Evolutionary conservation across 1,140 invertebrate species (phyloP).

Genomic region (Ooceraea biroi): DNA sequence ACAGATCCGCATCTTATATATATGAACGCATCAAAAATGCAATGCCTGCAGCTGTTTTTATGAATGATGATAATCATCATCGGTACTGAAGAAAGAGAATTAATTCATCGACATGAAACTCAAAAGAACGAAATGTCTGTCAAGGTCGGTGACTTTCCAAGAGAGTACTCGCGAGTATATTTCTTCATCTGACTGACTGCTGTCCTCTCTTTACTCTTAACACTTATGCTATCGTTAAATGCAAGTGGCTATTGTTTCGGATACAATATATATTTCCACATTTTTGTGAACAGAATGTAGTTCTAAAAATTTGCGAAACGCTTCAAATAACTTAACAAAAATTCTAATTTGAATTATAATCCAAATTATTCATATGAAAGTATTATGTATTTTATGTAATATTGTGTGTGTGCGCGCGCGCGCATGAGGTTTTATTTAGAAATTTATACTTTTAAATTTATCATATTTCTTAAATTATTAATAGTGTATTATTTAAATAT

Average conservation of each 20-base stretch:
- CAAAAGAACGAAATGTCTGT: slow-evolving; percentile 57
- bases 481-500: too few relatives aligned
- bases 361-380: too few relatives aligned
- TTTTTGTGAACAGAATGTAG: neutral
- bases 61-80: neutral
- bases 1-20: neutral
- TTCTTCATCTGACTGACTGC: slow-evolving; percentile 55
- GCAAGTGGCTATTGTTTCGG: neutral
- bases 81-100: neutral
- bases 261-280: neutral
- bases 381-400: too few relatives aligned
- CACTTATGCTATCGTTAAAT: neutral
- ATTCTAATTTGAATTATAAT: too few relatives aligned
- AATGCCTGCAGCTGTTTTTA: slow-evolving; percentile 5
- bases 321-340: too few relatives aligned
- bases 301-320: too few relatives aligned
- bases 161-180: slow-evolving; percentile 51
- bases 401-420: too few relatives aligned
- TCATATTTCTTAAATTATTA: too few relatives aligned
- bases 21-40: neutral
- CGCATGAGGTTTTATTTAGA: too few relatives aligned
- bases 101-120: slow-evolving; percentile 41
- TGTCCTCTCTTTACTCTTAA: slow-evolving; percentile 56
- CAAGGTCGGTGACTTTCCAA: slow-evolving; percentile 74
- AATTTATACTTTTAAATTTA: too few relatives aligned